Evolutionary conservation across 2,113 vertebrate species (phyloP), one percentile per base, ranked within the genome.

Genomic region (Aspiorhynchus laticeps): DNA sequence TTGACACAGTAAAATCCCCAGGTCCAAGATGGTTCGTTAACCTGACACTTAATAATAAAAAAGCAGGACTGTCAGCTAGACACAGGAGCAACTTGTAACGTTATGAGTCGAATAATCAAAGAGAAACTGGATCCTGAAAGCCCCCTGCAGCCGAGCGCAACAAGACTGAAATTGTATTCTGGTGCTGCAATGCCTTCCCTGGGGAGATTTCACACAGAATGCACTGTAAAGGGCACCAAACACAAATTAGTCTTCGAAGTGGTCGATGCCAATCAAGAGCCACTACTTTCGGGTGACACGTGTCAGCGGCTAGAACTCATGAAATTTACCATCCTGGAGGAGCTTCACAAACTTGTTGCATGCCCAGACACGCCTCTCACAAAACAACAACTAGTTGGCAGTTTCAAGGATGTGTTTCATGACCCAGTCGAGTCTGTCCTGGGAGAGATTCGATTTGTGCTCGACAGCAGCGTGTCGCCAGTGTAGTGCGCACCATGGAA

Each of bases 391-490:
- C 5, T 48, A 26, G 14, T 17, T 21, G 9, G n/a, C 19, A 73
- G 48, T 12, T 46, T 43, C 36, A 26, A 69, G 24, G 61, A 69
- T 9, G 15, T 84, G 21, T 84, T 84, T 28, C 53, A 69, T 12
- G 31, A 53, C 82, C 43, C 82, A 51, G 48, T 84, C 43, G 8
- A 69, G 41, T 84, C 65, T 9, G n/a, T 83, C 2, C 61, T 38
- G 31, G 65, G 82, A 21, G 63, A 67, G 36, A 28, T 83, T 48
- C 26, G 28, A 3, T 83, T 83, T 71, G 82, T 51, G 82, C 82
- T 51, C 0, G 41, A 71, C 28, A 46, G 26, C 26, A 73, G 10
- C 2, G 63, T 73, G 5, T 9, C 43, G 5, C 59, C 80, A 12
- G 59, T 67, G 61, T 24, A 82, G 14, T 67, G 80, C 38, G 33